Evolutionary conservation across 2,888 invertebrate species (phyloP), one percentile per base, ranked within the genome.

Genomic region (Pollenia griseotomentosa): DNA sequence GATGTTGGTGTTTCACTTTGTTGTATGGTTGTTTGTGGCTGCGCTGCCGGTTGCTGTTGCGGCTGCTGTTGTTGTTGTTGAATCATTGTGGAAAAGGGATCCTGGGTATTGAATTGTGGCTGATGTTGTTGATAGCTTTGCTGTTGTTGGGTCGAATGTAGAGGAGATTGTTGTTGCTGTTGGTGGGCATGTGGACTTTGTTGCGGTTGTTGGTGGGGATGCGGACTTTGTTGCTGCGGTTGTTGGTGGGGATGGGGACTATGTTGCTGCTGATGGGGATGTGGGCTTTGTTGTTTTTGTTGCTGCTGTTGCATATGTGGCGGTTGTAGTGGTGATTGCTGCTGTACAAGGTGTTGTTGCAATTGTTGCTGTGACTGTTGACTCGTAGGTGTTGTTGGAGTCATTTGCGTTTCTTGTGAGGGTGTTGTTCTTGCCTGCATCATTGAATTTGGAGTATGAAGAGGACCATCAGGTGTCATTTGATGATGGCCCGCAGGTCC

Each of bases 241-340:
- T 89, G 89, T 51, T 87, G 89, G 78, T 90, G 88, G 57, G 88
- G 89, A 88, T 91, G 92, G 93, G 93, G 93, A 89, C 94, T 92
- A 90, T 94, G 93, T 90, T 94, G 90, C 65, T 83, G 85, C 51
- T 89, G 89, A 91, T 86, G 73, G 23, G 83, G 74, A 16, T 83
- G 85, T 10, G 82, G 88, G 16, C 77, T 85, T 61, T 86, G 88
- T 11, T 87, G 89, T 57, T 86, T 88, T 65, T 88, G 84, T 80
- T 88, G 88, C 19, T 71, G 73, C 70, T 73, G 88, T 73, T 85
- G 90, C 66, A 82, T 84, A 59, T 82, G 88, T 44, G 88, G 74
- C 48, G 86, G 61, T 23, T 88, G 88, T 42, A 90, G 88, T 61
- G 84, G 65, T 42, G 86, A 79, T 44, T 74, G 85, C n/a, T 87